Evolutionary conservation across 2,113 vertebrate genomes (phyloP), one percentile per base, ranked within the genome.

Genomic region (Loxodonta africana): DNA sequence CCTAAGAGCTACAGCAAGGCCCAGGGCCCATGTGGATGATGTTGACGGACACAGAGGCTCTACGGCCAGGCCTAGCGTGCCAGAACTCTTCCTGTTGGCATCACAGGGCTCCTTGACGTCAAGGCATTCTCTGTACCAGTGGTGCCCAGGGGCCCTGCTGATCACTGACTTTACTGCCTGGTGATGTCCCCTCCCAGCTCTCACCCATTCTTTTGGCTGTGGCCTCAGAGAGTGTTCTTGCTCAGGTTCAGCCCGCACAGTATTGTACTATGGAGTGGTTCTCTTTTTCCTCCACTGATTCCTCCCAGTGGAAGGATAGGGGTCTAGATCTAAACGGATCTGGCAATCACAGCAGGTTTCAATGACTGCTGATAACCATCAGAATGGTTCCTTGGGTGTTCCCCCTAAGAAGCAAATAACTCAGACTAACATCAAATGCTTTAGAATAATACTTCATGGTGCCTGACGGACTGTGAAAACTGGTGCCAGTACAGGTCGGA

Each of bases 21-120:
- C 37, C 26, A 80, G 69, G 41, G n/a, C 17, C 11, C 0, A 0
- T 12, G 2, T 2, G 5, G 15, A 20, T 12, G 41, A 37, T 6
- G 1, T 67, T 1, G 4, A 9, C 37, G 41, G 67, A 48, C 33
- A 41, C 9, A 76, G 78, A 30, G 28, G 10, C n/a, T 84, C 86
- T 48, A 25, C 0, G 11, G 9, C 67, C 67, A 63, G 11, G 17
- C 25, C 63, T 83, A 51, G 30, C 48, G 26, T 77, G 57, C 46
- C 26, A 10, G 15, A 28, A 37, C 44, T 69, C 63, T 25, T 87
- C 77, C 92, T 67, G 8, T n/a, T 81, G 73, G 63, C 15, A 37
- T 94, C 8, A n/a, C 18, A 44, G 84, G 37, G 30, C 26, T 83
- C 17, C 80, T 33, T 28, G 23, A 71, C 1, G 62, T 25, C 26